Evolutionary conservation across 2,113 vertebrate genomes (phyloP).

Genomic region (Dicaeum eximium): DNA sequence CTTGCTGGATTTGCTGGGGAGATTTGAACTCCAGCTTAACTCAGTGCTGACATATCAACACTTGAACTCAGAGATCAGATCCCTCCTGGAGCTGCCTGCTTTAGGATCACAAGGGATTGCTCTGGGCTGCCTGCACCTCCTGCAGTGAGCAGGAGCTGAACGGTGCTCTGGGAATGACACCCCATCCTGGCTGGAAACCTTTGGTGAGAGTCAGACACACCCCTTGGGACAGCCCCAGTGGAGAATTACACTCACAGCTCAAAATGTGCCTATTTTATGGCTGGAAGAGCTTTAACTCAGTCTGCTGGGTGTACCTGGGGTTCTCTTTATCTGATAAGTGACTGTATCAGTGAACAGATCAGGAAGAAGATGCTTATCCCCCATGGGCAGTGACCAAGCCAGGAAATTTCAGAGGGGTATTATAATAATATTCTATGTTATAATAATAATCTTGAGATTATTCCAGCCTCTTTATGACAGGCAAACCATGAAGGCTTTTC

Average conservation of each 20-base stretch:
- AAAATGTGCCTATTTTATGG: background rate
- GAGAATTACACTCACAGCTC: background rate
- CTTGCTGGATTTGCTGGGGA: background rate
- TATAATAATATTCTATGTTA: background rate
- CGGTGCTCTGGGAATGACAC: background rate
- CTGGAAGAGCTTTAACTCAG: background rate
- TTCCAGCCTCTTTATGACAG: background rate
- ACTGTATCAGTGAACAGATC: background rate
- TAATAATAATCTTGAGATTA: background rate
- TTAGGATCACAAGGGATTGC: background rate
- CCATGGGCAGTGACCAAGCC: rapidly evolving
- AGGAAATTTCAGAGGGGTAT: background rate
- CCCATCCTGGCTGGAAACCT: background rate
- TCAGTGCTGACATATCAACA: background rate
- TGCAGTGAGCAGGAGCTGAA: background rate
- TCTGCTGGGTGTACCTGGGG: background rate
- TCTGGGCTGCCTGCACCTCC: background rate
- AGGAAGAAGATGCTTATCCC: background rate
- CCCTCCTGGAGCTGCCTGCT: background rate
- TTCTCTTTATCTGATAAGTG: background rate
- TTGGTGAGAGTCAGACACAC: background rate
- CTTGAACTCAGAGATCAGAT: background rate
- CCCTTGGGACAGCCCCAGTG: background rate
- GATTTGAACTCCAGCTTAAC: background rate
- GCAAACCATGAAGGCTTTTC: background rate